Base-by-base conservation (phyloP, 2,797 vertebrate genomes). In the Myiothlypis chrysogaster region DNA sequence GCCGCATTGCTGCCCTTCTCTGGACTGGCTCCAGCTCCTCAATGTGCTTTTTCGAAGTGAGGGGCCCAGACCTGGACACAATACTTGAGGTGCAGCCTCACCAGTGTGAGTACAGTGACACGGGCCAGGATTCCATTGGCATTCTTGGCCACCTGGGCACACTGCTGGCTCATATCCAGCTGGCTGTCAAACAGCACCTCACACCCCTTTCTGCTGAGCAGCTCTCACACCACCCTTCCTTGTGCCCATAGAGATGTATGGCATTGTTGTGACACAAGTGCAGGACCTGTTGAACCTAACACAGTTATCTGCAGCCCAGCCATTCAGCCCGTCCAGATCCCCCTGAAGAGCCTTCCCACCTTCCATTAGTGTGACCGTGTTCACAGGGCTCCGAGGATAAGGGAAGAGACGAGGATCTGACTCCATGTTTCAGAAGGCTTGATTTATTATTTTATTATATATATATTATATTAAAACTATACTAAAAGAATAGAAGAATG, bases 161-260 rank as follows among this genome's bases (percentile, higher is more conserved):
- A 10, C 12, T 39, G 34, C 24, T 39, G 50, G 24, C 28, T 39
- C 34, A 9, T 5, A 6, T 24, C 12, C 50, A 72, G 24, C 16
- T 47, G 41, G 9, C 28, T 55, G 24, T n/a, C 49, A 28, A 55
- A 39, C 20, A 55, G 15, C 24, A 34, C 8, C 13, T 10, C 12
- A 34, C 0, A 0, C 3, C n/a, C 7, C 16, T 55, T 72, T 21
- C 43, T 56, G 59, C 49, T 59, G 28, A 72, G 44, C 28, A 46
- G 16, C 39, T 72, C 20, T 34, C 21, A 46, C 34, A 23, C 9
- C n/a, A 46, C 39, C 14, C 68, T 30, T 46, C 12, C 14, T 25
- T 0, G 2, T 27, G 30, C 10, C 18, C 3, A 1, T 7, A 20
- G 9, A 22, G 21, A 14, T 19, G 3, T 2, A 4, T 6, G 21